These are phyloP conservation scores for Nebria salina DNA, from an alignment of 2,888 invertebrate genomes.

Conservation along the genomic window DNA sequence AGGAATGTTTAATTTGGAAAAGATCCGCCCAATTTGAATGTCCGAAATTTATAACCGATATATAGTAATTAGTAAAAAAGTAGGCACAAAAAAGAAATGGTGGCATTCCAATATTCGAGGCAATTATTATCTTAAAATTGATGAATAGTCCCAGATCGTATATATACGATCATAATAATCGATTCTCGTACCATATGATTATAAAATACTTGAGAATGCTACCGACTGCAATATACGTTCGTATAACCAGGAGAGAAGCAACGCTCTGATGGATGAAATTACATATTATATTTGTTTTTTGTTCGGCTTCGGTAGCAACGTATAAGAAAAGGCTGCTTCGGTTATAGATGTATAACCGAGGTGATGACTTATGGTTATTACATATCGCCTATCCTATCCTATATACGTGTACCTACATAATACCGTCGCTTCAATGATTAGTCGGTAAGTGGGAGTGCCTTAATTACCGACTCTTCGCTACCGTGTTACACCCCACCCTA, in stretches of 20 bases:
- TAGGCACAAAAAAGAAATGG: constrained; percentile 11
- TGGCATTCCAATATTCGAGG: constrained; percentile 3
- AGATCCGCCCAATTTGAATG: background rate
- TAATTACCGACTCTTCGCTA: constrained; percentile 39
- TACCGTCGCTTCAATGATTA: constrained; percentile 45
- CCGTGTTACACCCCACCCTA: constrained; percentile 40
- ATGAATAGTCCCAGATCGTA: constrained; percentile 12
- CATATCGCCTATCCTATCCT: constrained; percentile 40
- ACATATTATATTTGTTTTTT: constrained; percentile 30
- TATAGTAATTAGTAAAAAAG: background rate
- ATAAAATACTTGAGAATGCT: constrained; percentile 4
- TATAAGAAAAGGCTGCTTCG: background rate
- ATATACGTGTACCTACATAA: constrained; percentile 30
- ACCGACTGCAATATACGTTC: background rate
- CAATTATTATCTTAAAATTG: constrained; percentile 20
- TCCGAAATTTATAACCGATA: background rate
- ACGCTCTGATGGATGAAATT: constrained; percentile 21
- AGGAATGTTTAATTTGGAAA: too few species aligned
- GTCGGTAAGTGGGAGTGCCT: constrained; percentile 47
- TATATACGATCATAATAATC: constrained; percentile 2
- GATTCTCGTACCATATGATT: constrained; percentile 21
- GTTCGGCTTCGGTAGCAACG: background rate
- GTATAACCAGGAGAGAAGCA: background rate
- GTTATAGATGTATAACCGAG: constrained; percentile 10
- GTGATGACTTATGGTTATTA: constrained; percentile 46